These are phyloP conservation scores for Entelurus aequoreus DNA, from an alignment of 2,113 vertebrate species.

Conservation along the genomic window DNA sequence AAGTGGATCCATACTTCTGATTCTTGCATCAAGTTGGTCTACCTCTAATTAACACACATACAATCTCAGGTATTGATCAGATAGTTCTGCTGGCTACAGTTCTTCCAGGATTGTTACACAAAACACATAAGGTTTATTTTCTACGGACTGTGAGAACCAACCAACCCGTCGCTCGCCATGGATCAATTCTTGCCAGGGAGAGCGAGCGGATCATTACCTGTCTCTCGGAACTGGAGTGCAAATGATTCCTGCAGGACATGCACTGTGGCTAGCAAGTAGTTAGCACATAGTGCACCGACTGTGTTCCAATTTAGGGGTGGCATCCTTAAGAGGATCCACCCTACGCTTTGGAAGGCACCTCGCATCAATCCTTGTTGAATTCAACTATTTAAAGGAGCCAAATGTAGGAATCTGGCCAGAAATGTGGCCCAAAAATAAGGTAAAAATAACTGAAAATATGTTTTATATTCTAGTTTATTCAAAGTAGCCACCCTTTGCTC, in stretches of 20 bases:
- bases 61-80: background rate
- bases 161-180: background rate
- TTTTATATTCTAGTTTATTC: too few species aligned
- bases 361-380: background rate
- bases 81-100: background rate
- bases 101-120: background rate
- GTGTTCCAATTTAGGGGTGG: background rate
- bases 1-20: too few species aligned
- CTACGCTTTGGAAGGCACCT: background rate
- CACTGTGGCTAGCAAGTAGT: background rate
- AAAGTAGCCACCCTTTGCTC: too few species aligned
- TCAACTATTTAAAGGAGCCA: background rate
- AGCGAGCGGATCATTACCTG: background rate
- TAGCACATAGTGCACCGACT: background rate
- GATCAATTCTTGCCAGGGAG: slow-evolving; percentile 5
- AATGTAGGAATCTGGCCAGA: too few species aligned
- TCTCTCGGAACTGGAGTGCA: background rate
- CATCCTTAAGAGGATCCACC: background rate
- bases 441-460: too few species aligned
- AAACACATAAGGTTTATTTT: background rate
- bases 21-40: too few species aligned
- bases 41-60: too few species aligned
- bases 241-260: background rate
- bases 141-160: background rate
- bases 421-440: too few species aligned